These are phyloP conservation scores for Cavia porcellus DNA, from an alignment of 2,113 vertebrate genomes.

Conservation along the genomic window DNA sequence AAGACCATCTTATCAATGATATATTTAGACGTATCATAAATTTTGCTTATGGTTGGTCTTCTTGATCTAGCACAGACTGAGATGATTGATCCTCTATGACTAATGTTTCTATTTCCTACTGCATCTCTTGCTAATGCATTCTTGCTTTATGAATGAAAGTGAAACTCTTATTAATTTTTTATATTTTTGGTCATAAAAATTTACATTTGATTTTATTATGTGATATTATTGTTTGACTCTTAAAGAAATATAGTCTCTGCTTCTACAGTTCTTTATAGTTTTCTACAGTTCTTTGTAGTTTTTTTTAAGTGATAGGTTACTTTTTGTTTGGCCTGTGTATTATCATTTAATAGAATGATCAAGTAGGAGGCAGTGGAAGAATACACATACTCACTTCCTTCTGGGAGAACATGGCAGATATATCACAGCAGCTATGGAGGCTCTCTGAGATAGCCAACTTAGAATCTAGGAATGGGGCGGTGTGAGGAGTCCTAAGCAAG, in stretches of 20 bases:
- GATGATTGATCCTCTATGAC: background rate
- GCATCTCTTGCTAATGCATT: background rate
- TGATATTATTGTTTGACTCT: background rate
- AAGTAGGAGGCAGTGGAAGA: background rate
- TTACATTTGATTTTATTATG: background rate
- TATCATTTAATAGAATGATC: background rate
- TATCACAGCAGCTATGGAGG: no score
- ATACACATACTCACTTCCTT: background rate
- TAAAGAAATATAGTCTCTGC: background rate
- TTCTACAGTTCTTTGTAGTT: no score
- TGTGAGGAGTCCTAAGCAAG: no score
- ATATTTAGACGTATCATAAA: background rate
- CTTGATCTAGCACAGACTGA: background rate
- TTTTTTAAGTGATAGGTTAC: background rate
- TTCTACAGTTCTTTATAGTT: background rate
- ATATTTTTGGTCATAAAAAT: background rate
- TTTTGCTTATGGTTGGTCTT: conserved; percentile 38
- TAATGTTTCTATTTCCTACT: conserved; percentile 40
- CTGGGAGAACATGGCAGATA: no score
- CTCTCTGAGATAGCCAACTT: no score
- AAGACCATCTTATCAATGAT: background rate
- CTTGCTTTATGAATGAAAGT: conserved; percentile 56
- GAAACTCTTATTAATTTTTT: background rate
- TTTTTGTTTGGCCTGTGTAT: background rate
- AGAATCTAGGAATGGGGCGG: no score